Conservation (phyloP, 2,113 vertebrate species). For the Pionites leucogaster region DNA sequence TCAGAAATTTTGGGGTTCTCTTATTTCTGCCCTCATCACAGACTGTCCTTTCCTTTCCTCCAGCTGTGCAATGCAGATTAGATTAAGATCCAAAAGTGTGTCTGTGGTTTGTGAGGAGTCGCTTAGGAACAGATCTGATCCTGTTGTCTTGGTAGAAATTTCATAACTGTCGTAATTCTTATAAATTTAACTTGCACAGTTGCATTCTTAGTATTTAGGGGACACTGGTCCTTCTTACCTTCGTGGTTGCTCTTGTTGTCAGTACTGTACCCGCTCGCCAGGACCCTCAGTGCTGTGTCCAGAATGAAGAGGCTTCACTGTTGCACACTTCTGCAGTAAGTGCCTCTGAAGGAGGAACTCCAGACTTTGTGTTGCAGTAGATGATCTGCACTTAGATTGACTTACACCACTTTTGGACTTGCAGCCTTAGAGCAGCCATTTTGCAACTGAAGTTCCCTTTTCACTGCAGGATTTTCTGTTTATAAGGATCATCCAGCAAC, state of each 20-base stretch:
- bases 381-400: background rate
- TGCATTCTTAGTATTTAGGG: background rate
- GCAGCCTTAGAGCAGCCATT: background rate
- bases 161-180: background rate
- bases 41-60: background rate
- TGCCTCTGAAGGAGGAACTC: background rate
- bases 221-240: background rate
- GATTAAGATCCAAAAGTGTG: background rate
- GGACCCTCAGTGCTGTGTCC: background rate
- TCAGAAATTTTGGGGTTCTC: background rate
- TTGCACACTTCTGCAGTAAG: background rate
- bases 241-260: background rate
- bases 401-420: background rate
- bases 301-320: background rate
- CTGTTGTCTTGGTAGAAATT: background rate
- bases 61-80: background rate
- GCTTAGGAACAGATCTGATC: background rate
- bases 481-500: background rate
- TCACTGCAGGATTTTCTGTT: background rate
- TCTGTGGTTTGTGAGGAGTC: background rate
- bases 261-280: background rate
- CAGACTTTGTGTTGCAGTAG: background rate
- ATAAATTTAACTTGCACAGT: background rate
- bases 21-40: background rate
- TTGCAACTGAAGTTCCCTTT: background rate